Evolutionary conservation across 2,113 vertebrate genomes (phyloP).

Genomic region (Jacana jacana): DNA sequence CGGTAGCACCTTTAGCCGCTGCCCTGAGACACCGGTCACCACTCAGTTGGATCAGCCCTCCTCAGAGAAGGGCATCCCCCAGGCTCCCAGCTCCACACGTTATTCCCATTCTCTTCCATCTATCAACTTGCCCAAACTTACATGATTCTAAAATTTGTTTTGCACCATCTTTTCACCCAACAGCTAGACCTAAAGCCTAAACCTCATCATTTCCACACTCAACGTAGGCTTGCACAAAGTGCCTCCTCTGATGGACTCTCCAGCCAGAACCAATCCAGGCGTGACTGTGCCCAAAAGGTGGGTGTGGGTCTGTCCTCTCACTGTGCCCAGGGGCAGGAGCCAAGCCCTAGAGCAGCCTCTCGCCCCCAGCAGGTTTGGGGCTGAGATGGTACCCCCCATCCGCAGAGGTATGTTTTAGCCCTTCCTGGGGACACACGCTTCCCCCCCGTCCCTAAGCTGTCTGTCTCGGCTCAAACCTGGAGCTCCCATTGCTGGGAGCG

Average conservation of each 20-base stretch:
- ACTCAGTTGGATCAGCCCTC: background rate
- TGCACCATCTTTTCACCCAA: background rate
- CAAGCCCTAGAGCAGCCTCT: too few species aligned
- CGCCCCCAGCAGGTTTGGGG: fast-evolving
- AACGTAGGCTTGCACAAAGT: background rate
- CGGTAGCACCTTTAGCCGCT: background rate
- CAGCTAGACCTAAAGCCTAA: background rate
- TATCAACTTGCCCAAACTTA: background rate
- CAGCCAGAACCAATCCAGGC: background rate
- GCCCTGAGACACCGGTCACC: background rate
- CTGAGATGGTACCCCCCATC: background rate
- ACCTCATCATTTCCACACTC: background rate
- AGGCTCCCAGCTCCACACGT: fast-evolving
- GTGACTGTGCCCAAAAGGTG: too few species aligned
- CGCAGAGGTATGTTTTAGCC: fast-evolving
- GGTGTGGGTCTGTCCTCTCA: background rate
- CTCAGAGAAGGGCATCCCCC: too few species aligned
- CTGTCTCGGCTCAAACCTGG: background rate
- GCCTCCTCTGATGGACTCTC: fast-evolving
- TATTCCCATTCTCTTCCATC: background rate
- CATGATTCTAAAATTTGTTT: background rate
- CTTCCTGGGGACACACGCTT: fast-evolving
- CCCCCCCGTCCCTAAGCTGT: fast-evolving
- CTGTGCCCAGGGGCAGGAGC: background rate
- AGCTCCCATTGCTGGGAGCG: fast-evolving